Evolutionary conservation across 2,797 vertebrate species (phyloP), one percentile per base, ranked within the genome.

Genomic region (Buceros bicornis): DNA sequence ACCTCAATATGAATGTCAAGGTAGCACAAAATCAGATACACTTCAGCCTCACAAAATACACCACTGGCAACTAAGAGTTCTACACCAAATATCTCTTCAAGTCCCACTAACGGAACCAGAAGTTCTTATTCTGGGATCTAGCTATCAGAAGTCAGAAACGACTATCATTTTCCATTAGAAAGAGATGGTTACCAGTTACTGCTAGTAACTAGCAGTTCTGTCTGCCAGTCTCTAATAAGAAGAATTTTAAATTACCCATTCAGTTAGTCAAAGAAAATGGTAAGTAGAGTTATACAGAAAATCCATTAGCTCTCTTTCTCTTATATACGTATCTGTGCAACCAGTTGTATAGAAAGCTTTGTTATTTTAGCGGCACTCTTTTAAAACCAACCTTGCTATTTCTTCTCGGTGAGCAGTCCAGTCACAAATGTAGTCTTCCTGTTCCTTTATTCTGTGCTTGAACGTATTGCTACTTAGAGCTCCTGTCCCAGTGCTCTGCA

Each of bases 321-420:
- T 28, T 50, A 7, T 21, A 1, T 5, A 76, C 19, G 31, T 45
- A 48, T 18, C 20, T 31, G 29, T 14, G 16, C 24, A 42, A 47
- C 42, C 3, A 22, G 20, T 1, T 22, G 37, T 25, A 31, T 19
- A 57, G 12, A 77, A 61, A 8, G 29, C 12, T 28, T 31, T 33
- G 25, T 25, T 54, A 69, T 43, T 86, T 83, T 47, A 70, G 76
- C 66, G 20, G 13, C 40, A 33, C 28, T 40, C 40, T 77, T 77
- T 78, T 51, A 76, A 94, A 94, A 98, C 97, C 83, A 92, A 99
- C 99, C 99, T 99, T 98, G 99, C 99, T 90, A 99, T 99, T 98
- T 99, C 99, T 97, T 99, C 99, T 61, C 99, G 99, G 98, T 99
- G 99, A 54, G 99, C 99, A 11, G 99, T 99, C 99, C 99, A 99